A percentile compares a stretch with the other conserved stretches of the same genome.
Conservation (phyloP, 2,113 vertebrate genomes). For the Neodon shergylaensis region DNA sequence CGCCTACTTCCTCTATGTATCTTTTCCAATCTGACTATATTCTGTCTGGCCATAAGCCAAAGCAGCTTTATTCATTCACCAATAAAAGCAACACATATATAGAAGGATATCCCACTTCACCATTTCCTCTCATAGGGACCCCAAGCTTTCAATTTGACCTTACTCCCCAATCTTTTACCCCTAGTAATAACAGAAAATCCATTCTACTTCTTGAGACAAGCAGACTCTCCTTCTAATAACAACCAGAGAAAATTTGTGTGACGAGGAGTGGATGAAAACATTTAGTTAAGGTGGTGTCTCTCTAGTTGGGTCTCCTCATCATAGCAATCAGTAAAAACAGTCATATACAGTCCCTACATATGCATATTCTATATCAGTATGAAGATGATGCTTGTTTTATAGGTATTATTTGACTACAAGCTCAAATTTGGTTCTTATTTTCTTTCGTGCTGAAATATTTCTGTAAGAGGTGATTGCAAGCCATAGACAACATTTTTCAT, state of each 20-base stretch:
- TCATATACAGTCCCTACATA: not conserved
- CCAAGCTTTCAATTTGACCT: not conserved
- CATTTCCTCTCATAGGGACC: not conserved
- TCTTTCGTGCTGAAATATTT: not conserved
- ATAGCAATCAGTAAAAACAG: not conserved
- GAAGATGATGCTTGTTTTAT: not conserved
- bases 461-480: not conserved
- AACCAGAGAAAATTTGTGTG: not conserved
- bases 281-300: not conserved
- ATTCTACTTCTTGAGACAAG: not conserved
- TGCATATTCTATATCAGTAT: not conserved
- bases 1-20: too few relatives aligned
- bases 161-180: not conserved
- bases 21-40: too few relatives aligned
- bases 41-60: too few relatives aligned
- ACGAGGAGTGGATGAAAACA: not conserved
- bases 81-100: too few relatives aligned
- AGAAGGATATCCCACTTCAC: too few relatives aligned
- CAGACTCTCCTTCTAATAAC: not conserved
- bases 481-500: not conserved
- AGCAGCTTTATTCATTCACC: too few relatives aligned
- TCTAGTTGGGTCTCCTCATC: not conserved
- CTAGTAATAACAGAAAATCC: not conserved
- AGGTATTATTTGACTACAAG: not conserved
- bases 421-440: constrained; percentile 6